Evolutionary conservation across 2,888 invertebrate genomes (phyloP).

Genomic region (Stenoptilia bipunctidactyla): DNA sequence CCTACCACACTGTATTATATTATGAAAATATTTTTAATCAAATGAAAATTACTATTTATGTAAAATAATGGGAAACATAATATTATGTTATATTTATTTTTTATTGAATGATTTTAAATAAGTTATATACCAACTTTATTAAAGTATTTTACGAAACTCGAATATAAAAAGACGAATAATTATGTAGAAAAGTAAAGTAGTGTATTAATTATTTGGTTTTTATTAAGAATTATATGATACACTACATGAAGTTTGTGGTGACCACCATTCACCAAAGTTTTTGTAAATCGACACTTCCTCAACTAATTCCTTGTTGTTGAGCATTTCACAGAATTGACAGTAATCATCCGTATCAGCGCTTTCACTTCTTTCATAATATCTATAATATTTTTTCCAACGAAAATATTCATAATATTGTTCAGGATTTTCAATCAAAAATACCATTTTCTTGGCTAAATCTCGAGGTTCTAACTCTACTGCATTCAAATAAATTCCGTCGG

Average conservation of each 20-base stretch:
- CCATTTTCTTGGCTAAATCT: conserved; percentile 22
- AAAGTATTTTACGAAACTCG: too few relatives aligned
- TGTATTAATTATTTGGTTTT: conserved; percentile 13
- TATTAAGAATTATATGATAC: too few relatives aligned
- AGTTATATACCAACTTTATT: too few relatives aligned
- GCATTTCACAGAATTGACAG: conserved; percentile 24
- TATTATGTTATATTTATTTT: too few relatives aligned
- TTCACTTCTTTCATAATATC: conserved; percentile 19
- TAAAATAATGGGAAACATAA: too few relatives aligned
- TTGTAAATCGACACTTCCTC: neutral
- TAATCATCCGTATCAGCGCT: conserved; percentile 20
- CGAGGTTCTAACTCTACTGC: conserved; percentile 15
- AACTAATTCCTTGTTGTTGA: conserved; percentile 15
- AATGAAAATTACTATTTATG: too few relatives aligned
- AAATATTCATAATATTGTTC: conserved; percentile 24
- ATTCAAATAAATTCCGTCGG: conserved; percentile 26
- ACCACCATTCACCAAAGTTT: neutral
- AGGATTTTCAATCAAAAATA: conserved; percentile 20
- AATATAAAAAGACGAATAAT: too few relatives aligned
- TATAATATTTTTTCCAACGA: conserved; percentile 30
- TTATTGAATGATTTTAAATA: too few relatives aligned
- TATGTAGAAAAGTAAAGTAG: conserved; percentile 18
- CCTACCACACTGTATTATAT: too few relatives aligned
- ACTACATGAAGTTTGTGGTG: too few relatives aligned
- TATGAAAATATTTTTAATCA: too few relatives aligned